Evolutionary conservation across 2,797 vertebrate genomes (phyloP).

Genomic region (Halcyon badia): DNA sequence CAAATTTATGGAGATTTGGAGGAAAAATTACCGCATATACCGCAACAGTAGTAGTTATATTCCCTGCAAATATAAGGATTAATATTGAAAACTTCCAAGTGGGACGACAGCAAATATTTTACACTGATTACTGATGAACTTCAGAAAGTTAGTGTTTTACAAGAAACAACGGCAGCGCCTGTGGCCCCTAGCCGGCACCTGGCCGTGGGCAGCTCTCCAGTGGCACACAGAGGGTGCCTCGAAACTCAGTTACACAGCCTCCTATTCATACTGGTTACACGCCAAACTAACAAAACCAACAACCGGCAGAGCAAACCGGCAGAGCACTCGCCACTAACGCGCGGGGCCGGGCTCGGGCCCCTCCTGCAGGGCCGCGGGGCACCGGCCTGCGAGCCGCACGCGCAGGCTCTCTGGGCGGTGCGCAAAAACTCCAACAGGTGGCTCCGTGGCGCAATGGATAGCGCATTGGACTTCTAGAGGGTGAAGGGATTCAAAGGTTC

Average conservation of each 20-base stretch:
- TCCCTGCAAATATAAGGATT: neutral
- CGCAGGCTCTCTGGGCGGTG: constrained; percentile 30
- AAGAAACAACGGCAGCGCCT: fast-evolving
- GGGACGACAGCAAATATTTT: neutral
- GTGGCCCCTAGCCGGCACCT: fast-evolving
- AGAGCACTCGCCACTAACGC: fast-evolving
- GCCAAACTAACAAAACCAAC: too few relatives aligned
- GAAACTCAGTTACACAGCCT: fast-evolving
- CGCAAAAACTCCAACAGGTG: constrained; percentile 86
- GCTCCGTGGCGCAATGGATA: constrained; percentile 99
- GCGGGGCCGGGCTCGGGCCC: neutral
- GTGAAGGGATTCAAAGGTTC: constrained; percentile 89
- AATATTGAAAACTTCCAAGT: neutral
- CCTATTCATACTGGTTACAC: fast-evolving
- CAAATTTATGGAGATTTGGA: fast-evolving
- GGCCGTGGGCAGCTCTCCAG: neutral
- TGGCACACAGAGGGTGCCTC: neutral
- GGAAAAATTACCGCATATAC: neutral
- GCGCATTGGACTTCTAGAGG: constrained; percentile 96
- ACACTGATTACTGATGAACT: too few relatives aligned
- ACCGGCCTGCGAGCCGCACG: neutral
- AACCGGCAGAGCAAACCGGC: too few relatives aligned
- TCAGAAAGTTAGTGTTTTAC: fast-evolving
- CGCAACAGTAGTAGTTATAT: neutral
- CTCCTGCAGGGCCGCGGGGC: neutral